Base-by-base conservation (phyloP, 2,888 invertebrate species). In the Philonicus albiceps region DNA sequence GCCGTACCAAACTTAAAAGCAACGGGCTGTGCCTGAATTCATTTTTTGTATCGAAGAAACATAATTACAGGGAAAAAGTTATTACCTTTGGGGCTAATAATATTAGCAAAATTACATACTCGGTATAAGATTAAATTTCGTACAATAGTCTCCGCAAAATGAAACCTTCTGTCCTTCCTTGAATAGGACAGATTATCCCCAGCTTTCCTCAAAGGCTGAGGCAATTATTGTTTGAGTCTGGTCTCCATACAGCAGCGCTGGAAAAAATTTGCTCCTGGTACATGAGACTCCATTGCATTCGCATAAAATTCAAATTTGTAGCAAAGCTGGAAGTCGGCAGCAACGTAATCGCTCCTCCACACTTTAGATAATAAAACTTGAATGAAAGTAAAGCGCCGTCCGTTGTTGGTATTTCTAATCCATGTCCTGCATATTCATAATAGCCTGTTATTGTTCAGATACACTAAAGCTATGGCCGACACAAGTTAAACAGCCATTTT, bases 381-480 rank as follows among this genome's bases (percentile, higher is more conserved):
- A 49, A 80, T 49, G 49, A 43, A 49, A 49, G 43, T 11, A 43
- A 43, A 80, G 30, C 16, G 19, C 7, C 30, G 40, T 6, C 40
- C 80, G 27, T 27, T 13, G 49, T 80, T 80, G 80, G 80, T 4
- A 30, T 78, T 53, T 8, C 31, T 80, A 80, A 80, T 80, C 80
- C 80, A n/a, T 30, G 53, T 31, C 30, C 80, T 80, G 80, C 80
- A 80, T 80, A 80, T 80, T 80, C 80, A 80, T 80, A 53, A 80
- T 80, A 80, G 30, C 80, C 80, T 80, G 80, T 80, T 80, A 80
- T 80, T 49, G 80, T 80, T 80, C 80, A 6, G 80, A 80, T 80
- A 43, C 78, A 43, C 7, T 22, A 49, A 80, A 80, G 53, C 80
- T 27, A 16, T 13, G 49, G 49, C 80, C 80, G 53, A 53, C 53